Conservation (phyloP, 2,797 vertebrate genomes). For the Falco biarmicus region DNA sequence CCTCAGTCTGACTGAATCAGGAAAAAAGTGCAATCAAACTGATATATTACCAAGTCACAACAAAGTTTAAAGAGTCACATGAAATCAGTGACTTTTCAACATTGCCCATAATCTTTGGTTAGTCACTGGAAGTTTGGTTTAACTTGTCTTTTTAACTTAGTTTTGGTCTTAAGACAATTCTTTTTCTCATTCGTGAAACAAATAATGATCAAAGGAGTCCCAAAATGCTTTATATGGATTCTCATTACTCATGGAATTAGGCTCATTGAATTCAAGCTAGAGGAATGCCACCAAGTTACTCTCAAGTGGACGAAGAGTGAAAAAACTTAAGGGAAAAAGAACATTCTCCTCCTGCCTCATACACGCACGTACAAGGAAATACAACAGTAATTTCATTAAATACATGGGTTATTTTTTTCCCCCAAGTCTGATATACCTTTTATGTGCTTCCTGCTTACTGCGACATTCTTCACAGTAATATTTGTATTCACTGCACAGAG, state of each 20-base stretch:
- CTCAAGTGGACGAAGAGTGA: not conserved
- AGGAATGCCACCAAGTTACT: not conserved
- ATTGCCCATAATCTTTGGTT: not conserved
- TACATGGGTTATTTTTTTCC: not conserved
- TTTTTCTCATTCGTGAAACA: not conserved
- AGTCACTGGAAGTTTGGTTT: not conserved
- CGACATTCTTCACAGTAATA: constrained; percentile 88
- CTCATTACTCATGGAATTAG: not conserved
- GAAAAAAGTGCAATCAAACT: not conserved
- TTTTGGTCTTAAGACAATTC: not conserved
- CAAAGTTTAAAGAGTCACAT: not conserved
- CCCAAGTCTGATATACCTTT: constrained; percentile 71
- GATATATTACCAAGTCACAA: not conserved
- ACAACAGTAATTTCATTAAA: not conserved
- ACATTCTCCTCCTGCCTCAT: not conserved
- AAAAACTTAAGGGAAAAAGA: not conserved
- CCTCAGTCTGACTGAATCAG: not conserved
- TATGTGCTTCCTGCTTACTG: constrained; percentile 87
- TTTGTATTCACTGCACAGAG: constrained; percentile 86
- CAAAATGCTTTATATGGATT: not conserved
- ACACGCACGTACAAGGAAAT: not conserved
- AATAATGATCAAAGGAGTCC: not conserved
- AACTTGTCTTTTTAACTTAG: not conserved
- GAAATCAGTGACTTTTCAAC: not conserved
- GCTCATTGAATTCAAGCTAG: not conserved